Conservation (phyloP, 2,888 invertebrate genomes). For the Eudasyphora cyanicolor region DNA sequence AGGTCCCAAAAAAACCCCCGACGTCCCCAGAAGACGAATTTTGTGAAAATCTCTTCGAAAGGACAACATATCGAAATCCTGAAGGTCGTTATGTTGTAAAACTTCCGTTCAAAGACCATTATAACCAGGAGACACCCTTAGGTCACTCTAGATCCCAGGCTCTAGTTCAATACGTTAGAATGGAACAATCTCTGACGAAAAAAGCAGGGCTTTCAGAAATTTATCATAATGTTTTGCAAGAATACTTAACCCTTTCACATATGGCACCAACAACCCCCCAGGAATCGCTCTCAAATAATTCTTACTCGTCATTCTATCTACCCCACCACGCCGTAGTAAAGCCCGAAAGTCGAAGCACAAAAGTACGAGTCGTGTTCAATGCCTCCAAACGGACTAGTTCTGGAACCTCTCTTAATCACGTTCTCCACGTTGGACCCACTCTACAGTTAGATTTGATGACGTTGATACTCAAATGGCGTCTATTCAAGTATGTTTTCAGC, state of each 20-base stretch:
- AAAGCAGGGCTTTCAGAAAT: too few relatives aligned
- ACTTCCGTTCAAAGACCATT: conserved; percentile 5
- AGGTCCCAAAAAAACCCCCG: neutral
- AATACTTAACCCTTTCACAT: conserved; percentile 19
- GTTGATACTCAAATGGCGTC: conserved; percentile 40
- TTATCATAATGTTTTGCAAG: neutral
- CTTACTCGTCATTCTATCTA: neutral
- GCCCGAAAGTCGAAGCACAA: conserved; percentile 51
- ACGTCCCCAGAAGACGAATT: neutral
- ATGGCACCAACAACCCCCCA: conserved; percentile 26
- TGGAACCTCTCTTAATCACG: conserved; percentile 50
- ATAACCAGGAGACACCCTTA: neutral
- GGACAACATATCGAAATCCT: conserved; percentile 11
- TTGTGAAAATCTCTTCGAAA: conserved; percentile 19
- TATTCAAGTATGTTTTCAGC: conserved; percentile 53
- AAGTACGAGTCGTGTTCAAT: conserved; percentile 63
- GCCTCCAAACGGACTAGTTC: conserved; percentile 54
- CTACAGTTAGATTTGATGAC: conserved; percentile 53
- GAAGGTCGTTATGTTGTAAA: conserved; percentile 33
- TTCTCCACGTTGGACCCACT: conserved; percentile 48
- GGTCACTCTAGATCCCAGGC: neutral
- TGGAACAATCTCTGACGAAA: neutral
- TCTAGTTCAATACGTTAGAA: neutral
- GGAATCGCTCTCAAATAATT: neutral
- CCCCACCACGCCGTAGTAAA: conserved; percentile 59